phyloP scores from a whole-genome alignment of 2,113 vertebrate species.

The Tachycineta bicolor region DNA sequence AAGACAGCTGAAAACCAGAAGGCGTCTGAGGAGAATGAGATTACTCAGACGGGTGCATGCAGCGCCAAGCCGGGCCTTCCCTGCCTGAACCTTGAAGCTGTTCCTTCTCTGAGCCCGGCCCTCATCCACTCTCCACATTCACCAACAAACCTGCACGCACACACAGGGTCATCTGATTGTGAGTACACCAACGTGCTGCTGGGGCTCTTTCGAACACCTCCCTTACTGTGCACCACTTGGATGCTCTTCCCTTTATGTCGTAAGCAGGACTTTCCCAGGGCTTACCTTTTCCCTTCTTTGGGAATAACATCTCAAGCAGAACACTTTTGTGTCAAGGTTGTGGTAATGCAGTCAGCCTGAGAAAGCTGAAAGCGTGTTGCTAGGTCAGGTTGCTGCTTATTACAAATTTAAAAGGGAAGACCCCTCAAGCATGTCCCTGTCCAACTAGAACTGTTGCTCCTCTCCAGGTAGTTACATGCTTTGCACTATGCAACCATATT shows the following conservation, averaged over 20 bases:
- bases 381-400: background rate
- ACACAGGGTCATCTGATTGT: constrained; percentile 96
- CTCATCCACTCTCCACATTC: constrained; percentile 86
- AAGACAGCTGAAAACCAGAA: constrained; percentile 89
- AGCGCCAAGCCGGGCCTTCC: constrained; percentile 87
- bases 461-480: background rate
- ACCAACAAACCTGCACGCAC: constrained; percentile 89
- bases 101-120: constrained; percentile 83
- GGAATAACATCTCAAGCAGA: background rate
- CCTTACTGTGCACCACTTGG: background rate
- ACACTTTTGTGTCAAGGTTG: background rate
- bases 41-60: constrained; percentile 91
- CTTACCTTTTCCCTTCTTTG: background rate
- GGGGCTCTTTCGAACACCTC: background rate
- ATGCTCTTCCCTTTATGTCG: background rate
- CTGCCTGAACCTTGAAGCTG: constrained; percentile 91
- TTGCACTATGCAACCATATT: background rate
- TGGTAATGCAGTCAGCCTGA: background rate
- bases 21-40: constrained; percentile 96
- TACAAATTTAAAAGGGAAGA: background rate
- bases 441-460: background rate
- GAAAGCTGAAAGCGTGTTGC: background rate
- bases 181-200: constrained; percentile 76
- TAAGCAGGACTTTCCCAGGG: background rate
- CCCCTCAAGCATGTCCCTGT: background rate